Evolutionary conservation across 2,113 vertebrate genomes (phyloP).

Genomic region (Eptesicus fuscus): DNA sequence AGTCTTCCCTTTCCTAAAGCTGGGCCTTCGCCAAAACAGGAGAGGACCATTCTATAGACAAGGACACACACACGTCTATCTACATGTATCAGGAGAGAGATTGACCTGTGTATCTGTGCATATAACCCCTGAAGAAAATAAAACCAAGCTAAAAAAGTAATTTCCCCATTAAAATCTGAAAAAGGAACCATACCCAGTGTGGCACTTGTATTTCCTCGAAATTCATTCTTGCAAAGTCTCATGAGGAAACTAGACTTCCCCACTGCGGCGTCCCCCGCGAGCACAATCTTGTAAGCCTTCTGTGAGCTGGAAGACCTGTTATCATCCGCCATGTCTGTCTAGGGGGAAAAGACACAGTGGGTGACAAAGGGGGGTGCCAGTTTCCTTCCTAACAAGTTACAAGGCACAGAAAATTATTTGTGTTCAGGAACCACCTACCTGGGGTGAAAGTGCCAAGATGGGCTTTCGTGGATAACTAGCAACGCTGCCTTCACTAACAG

Average conservation of each 20-base stretch:
- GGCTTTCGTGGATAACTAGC: slow-evolving; percentile 80
- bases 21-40: not conserved
- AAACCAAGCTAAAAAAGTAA: not conserved
- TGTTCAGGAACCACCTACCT: slow-evolving; percentile 78
- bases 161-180: not conserved
- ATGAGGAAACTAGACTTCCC: slow-evolving; percentile 97
- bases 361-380: not conserved
- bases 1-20: not conserved
- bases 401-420: not conserved
- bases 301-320: slow-evolving; percentile 84
- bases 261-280: slow-evolving; percentile 95
- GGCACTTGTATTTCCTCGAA: slow-evolving; percentile 88
- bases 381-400: not conserved
- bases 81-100: not conserved
- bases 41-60: not conserved
- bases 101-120: not conserved
- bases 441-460: slow-evolving; percentile 86
- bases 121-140: not conserved
- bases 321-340: slow-evolving; percentile 75
- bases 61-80: not conserved
- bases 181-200: slow-evolving; percentile 87
- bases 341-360: slow-evolving; percentile 46
- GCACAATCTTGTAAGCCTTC: slow-evolving; percentile 93
- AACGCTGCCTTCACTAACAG: slow-evolving; percentile 73
- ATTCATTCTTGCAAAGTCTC: slow-evolving; percentile 97